These are phyloP conservation scores for Mya arenaria DNA, from an alignment of 1,140 invertebrate species.

Conservation along the genomic window DNA sequence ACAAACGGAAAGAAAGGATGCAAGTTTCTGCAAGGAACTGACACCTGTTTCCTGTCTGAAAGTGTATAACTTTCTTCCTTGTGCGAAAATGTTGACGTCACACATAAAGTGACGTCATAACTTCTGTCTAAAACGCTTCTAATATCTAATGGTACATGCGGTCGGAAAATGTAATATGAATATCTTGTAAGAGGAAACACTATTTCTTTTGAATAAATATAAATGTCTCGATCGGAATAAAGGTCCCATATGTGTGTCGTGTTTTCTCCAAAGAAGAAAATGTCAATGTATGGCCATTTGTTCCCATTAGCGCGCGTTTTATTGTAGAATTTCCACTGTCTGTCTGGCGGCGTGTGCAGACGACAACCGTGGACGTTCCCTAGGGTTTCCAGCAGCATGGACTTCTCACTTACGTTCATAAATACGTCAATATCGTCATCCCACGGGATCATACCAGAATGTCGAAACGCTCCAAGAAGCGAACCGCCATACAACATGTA, in stretches of 20 bases:
- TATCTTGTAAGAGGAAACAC: constrained; percentile 69
- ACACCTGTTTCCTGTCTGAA: neutral
- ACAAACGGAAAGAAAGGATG: neutral
- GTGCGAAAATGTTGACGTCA: constrained; percentile 59
- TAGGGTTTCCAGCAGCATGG: neutral
- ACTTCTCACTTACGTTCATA: constrained; percentile 43
- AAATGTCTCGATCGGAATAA: constrained; percentile 50
- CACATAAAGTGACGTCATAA: constrained; percentile 64
- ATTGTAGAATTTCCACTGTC: constrained; percentile 19
- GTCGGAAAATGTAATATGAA: constrained; percentile 62
- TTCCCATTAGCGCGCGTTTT: neutral
- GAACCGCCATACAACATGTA: too few relatives aligned
- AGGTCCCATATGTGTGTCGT: constrained; percentile 71
- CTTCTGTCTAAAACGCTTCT: constrained; percentile 55
- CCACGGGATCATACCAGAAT: too few relatives aligned
- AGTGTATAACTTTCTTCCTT: constrained; percentile 51
- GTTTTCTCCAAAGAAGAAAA: constrained; percentile 75
- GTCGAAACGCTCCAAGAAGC: too few relatives aligned
- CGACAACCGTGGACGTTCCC: neutral
- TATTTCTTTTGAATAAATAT: constrained; percentile 60
- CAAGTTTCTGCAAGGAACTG: neutral
- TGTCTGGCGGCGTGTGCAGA: neutral
- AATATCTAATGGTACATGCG: constrained; percentile 68
- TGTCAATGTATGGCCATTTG: constrained; percentile 75
- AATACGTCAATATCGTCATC: too few relatives aligned